Conservation (phyloP, 1,140 invertebrate species). For the Drosophila murphyi region DNA sequence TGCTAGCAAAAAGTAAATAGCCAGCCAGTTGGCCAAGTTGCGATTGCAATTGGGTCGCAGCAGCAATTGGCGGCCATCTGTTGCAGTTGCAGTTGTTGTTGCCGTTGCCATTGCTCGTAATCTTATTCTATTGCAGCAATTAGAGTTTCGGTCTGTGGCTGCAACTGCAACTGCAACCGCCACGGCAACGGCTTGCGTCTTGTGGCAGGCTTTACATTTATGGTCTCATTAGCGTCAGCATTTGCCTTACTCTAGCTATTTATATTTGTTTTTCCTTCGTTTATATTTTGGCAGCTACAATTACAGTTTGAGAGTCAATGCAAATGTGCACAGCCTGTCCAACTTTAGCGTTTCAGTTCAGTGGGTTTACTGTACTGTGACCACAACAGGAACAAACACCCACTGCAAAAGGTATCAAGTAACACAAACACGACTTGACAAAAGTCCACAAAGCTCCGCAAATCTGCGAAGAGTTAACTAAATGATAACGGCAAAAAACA, state of each 20-base stretch:
- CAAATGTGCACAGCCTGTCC: not conserved
- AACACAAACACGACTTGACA: conserved; percentile 32
- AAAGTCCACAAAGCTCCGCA: conserved; percentile 2
- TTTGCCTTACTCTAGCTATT: conserved; percentile 39
- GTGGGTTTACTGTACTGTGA: not conserved
- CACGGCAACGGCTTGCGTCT: conserved; percentile 41
- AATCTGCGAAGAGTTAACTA: not conserved
- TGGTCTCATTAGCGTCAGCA: conserved; percentile 76
- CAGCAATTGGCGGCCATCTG: conserved; percentile 69
- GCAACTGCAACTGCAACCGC: conserved; percentile 33
- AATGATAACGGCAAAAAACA: conserved; percentile 29
- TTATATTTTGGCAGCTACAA: conserved; percentile 32
- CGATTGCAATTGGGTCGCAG: conserved; percentile 71
- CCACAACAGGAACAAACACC: not conserved
- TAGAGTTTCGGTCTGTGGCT: conserved; percentile 48
- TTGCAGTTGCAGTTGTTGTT: conserved; percentile 33
- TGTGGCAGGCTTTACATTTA: conserved; percentile 64
- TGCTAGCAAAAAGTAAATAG: conserved; percentile 75
- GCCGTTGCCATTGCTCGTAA: conserved; percentile 34
- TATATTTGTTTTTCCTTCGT: conserved; percentile 15
- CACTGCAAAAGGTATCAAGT: conserved; percentile 34
- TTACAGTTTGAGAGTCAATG: conserved; percentile 44
- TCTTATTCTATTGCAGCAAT: conserved; percentile 78
- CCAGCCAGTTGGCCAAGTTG: conserved; percentile 57
- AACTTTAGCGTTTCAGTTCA: conserved; percentile 5